A percentile compares a stretch with the other conserved stretches of the same genome.
Evolutionary conservation across 2,888 invertebrate genomes (phyloP).

Genomic region (Maniola hyperantus): DNA sequence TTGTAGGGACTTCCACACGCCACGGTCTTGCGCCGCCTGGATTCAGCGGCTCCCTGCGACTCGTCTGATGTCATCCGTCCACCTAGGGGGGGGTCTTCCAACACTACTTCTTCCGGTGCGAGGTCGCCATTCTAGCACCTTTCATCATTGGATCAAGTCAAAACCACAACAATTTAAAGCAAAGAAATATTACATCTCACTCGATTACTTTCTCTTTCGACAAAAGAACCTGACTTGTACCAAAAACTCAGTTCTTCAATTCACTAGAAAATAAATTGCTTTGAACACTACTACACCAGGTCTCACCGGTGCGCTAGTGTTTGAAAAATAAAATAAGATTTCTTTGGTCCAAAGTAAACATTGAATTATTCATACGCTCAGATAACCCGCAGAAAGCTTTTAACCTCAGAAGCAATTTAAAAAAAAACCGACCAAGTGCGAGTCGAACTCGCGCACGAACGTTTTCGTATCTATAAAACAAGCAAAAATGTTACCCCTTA

Average conservation of each 20-base stretch:
- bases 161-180: neutral
- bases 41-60: no score
- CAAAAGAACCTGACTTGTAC: neutral
- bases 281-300: neutral
- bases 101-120: no score
- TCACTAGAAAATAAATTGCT: constrained; percentile 4
- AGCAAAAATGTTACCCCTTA: no score
- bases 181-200: neutral
- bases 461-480: no score
- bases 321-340: neutral
- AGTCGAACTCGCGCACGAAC: no score
- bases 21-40: no score
- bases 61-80: no score
- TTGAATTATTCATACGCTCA: constrained; percentile 8
- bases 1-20: no score
- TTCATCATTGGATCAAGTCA: neutral
- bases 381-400: neutral
- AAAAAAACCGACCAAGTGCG: no score
- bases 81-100: no score
- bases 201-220: neutral
- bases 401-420: neutral
- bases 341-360: constrained; percentile 6
- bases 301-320: neutral
- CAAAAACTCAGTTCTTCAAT: neutral
- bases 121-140: no score